Evolutionary conservation across 2,113 vertebrate genomes (phyloP), one percentile per base, ranked within the genome.

Genomic region (Phalacrocorax aristotelis): DNA sequence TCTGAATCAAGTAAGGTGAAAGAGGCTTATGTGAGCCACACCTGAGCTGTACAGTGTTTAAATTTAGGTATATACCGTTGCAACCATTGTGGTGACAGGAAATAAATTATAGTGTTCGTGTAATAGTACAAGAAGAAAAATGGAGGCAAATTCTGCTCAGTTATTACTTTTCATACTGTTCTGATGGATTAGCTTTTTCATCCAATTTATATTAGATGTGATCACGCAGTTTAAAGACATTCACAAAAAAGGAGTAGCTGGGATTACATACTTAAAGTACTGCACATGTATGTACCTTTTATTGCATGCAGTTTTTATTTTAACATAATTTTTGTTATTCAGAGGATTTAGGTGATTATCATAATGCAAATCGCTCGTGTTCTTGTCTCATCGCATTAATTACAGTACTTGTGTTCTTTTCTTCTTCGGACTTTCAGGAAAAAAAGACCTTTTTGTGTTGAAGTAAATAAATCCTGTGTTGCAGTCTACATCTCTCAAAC

Each of bases 391-490:
- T 64, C 52, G 13, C 44, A 10, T 62, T 77, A 92, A 65, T 91
- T 96, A 52, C 48, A 89, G n/a, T 29, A 32, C 55, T 95, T 74
- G 55, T 83, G 51, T 94, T 84, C 87, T 94, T 89, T 77, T 96
- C 34, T 84, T 66, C 72, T 66, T n/a, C 30, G 44, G 26, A 26
- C 71, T 94, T 89, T 91, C 30, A 19, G 9, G 20, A 19, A 15
- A 34, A 79, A 68, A 75, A 20, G 30, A 13, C 4, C 52, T 48
- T 13, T 65, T 85, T 84, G 6, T 95, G 27, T 34, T 55, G 82
- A 82, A 85, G 61, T 16, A 51, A 83, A 27, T 17, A 75, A 92
- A 78, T 68, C 62, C 20, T 68, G 61, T 58, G 34, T 64, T 71
- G 44, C 80, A 81, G 61, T 69, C 42, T 55, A 84, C 72, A 68